Evolutionary conservation across 2,797 vertebrate species (phyloP).

Genomic region (Sebastes elongatus): DNA sequence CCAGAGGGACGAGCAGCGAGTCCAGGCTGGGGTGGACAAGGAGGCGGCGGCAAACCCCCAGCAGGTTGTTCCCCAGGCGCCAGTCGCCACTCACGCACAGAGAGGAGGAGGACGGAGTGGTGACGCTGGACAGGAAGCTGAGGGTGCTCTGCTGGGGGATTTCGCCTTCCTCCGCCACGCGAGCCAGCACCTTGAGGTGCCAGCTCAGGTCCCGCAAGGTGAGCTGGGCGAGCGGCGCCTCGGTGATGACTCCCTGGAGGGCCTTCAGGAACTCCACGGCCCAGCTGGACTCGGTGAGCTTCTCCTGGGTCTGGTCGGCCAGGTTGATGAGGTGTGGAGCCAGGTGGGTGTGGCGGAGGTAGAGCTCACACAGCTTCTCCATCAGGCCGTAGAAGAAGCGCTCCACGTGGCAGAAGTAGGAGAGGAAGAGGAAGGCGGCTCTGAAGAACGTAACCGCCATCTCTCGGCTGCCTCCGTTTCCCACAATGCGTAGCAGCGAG

Average conservation of each 20-base stretch:
- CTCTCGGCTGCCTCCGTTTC: conserved; percentile 75
- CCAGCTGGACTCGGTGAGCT: conserved; percentile 77
- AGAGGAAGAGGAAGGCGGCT: conserved; percentile 83
- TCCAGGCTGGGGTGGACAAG: conserved; percentile 82
- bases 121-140: conserved; percentile 77
- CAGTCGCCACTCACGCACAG: conserved; percentile 75
- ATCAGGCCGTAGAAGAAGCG: conserved; percentile 67
- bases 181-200: conserved; percentile 86
- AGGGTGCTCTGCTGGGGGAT: conserved; percentile 76
- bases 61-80: conserved; percentile 84
- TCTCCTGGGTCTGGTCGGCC: conserved; percentile 72
- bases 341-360: conserved; percentile 76
- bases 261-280: conserved; percentile 71
- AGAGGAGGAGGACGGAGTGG: conserved; percentile 54
- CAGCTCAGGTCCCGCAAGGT: conserved; percentile 73
- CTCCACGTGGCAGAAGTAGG: conserved; percentile 78
- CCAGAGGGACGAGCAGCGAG: conserved; percentile 77
- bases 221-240: conserved; percentile 51
- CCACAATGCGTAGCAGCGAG: conserved; percentile 78
- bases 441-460: conserved; percentile 85
- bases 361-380: conserved; percentile 80
- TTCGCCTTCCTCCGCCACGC: conserved; percentile 81
- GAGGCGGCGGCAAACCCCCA: conserved; percentile 84
- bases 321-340: conserved; percentile 87
- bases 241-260: conserved; percentile 78